Evolutionary conservation across 2,888 invertebrate species (phyloP), one percentile per base, ranked within the genome.

Genomic region (Iselma pallidipennis): DNA sequence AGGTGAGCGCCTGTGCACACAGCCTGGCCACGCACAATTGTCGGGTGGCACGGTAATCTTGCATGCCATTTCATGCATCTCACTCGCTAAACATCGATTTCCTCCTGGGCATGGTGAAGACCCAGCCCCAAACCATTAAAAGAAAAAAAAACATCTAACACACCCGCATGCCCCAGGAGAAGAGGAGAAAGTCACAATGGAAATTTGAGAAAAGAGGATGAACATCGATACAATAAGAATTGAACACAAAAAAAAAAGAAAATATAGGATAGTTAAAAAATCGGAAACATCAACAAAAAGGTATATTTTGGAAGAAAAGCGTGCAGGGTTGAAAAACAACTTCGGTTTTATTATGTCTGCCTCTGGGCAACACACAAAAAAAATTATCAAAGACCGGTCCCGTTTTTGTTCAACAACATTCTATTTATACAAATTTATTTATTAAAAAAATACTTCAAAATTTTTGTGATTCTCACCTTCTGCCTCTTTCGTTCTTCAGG

Each of bases 401-500:
- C 59, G 65, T 60, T 65, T n/a, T 60, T 9, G 45, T 23, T 23
- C 23, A 23, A 45, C 45, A 45, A 45, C 45, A 45, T 45, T 45
- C 52, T 31, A 52, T 29, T 49, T 33, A 55, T 31, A 45, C 51
- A 45, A 55, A 52, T 55, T 21, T 23, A 56, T 37, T 54, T 56
- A 58, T 51, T 52, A 60, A 56, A 56, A 53, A 68, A 67, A 65
- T 55, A 45, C 58, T 25, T 61, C 56, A 55, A 59, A 25, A 63
- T 53, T 59, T 60, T 31, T 49, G 26, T 71, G 66, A 85, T 70
- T 88, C 92, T 93, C 92, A 98, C 98, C 98, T 97, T 94, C 98
- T 94, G 89, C 98, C 98, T 88, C 96, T 94, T 90, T 98, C 98
- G 89, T 98, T 97, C 92, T 98, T 98, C 91, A 96, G 95, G 86